Evolutionary conservation across 1,140 invertebrate genomes (phyloP).

Genomic region (Euglossa dilemma): DNA sequence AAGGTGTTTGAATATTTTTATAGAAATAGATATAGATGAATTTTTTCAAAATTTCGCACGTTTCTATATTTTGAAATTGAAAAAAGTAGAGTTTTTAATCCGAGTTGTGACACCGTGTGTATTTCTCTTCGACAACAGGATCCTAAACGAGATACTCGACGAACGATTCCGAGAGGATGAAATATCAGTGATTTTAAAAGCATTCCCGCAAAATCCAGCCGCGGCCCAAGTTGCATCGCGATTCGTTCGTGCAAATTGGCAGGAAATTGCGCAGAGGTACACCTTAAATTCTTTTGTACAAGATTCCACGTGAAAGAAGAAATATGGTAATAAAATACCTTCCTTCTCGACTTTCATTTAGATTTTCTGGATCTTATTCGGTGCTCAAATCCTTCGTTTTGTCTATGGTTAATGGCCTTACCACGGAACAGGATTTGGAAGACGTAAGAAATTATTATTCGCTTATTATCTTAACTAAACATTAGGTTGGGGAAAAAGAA

Average conservation of each 20-base stretch:
- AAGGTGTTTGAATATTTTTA: no score
- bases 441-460: slow-evolving; percentile 66
- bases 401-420: slow-evolving; percentile 70
- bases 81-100: no score
- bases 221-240: slow-evolving; percentile 69
- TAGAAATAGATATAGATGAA: no score
- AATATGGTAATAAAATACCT: background rate
- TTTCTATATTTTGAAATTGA: background rate
- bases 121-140: slow-evolving; percentile 52
- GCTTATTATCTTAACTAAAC: slow-evolving; percentile 15
- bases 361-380: slow-evolving; percentile 67
- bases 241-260: slow-evolving; percentile 73
- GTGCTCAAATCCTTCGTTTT: slow-evolving; percentile 71
- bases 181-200: slow-evolving; percentile 66
- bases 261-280: slow-evolving; percentile 70
- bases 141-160: slow-evolving; percentile 72
- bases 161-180: slow-evolving; percentile 67
- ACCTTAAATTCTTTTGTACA: background rate
- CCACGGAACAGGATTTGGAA: slow-evolving; percentile 72
- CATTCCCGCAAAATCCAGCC: slow-evolving; percentile 71
- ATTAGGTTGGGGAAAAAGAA: no score
- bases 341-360: slow-evolving; percentile 40
- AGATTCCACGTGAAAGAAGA: no score
- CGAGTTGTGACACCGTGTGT: background rate
- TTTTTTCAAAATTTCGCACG: background rate